A percentile compares a stretch with the other conserved stretches of the same genome.
Conservation (phyloP, 2,113 vertebrate species). For the Daboia siamensis region DNA sequence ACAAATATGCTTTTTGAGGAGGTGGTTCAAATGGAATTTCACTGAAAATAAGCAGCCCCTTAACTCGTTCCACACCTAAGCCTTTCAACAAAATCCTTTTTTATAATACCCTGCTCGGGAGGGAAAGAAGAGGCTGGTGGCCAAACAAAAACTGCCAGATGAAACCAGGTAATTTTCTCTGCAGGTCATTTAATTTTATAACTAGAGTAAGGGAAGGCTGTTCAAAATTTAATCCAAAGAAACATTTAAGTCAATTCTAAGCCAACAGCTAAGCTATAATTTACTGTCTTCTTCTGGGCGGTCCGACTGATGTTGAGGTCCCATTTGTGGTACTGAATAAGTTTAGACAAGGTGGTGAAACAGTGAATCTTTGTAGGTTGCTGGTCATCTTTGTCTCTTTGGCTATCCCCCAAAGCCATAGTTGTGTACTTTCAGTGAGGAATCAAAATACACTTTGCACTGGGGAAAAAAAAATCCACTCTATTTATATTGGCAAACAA, state of each 20-base stretch:
- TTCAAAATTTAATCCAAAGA: conserved; percentile 23
- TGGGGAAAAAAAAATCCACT: not conserved
- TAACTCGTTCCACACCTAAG: not conserved
- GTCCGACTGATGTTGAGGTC: conserved; percentile 1
- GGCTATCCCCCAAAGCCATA: not conserved
- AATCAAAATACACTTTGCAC: not conserved
- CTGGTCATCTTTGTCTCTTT: not conserved
- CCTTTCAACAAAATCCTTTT: not conserved
- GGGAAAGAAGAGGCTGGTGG: not conserved
- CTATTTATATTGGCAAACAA: not conserved
- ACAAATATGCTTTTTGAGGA: not conserved
- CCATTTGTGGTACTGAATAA: not conserved
- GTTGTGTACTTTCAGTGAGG: too few relatives aligned
- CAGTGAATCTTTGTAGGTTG: not conserved
- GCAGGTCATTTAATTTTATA: not conserved
- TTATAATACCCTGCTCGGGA: not conserved
- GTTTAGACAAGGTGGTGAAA: not conserved
- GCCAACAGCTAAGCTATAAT: not conserved
- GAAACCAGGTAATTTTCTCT: not conserved
- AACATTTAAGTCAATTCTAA: not conserved
- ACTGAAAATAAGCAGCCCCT: not conserved
- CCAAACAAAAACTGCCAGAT: not conserved
- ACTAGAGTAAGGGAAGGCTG: not conserved
- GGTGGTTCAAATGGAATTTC: not conserved
- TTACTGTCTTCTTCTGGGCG: conserved; percentile 10